A percentile compares a stretch with the other conserved stretches of the same genome.
These are phyloP conservation scores for Phocoena sinus DNA, from an alignment of 2,113 vertebrate species.

Conservation along the genomic window DNA sequence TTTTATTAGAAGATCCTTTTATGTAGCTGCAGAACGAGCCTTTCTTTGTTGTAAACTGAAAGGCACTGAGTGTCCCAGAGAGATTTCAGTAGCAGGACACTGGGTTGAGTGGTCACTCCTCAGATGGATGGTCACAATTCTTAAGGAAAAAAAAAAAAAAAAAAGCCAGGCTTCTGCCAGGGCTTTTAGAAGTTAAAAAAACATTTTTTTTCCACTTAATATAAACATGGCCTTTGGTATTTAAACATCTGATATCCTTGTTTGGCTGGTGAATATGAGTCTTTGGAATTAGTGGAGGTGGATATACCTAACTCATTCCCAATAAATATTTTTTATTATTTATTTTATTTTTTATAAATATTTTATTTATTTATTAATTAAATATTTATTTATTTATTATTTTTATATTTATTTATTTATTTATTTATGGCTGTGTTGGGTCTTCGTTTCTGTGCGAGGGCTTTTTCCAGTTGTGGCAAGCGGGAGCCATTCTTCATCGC, in stretches of 20 bases:
- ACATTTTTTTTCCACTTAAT: not conserved
- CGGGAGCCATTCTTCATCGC: no score
- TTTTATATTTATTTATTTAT: no score
- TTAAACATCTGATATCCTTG: slow-evolving; percentile 14
- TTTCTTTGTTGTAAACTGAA: slow-evolving; percentile 63
- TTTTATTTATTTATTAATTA: no score
- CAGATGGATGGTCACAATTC: slow-evolving; percentile 29
- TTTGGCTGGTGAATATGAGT: not conserved
- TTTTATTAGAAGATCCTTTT: slow-evolving; percentile 64
- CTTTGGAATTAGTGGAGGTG: not conserved
- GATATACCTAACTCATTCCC: not conserved
- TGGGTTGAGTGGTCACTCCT: not conserved
- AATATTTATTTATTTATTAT: no score
- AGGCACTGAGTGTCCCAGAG: slow-evolving; percentile 46
- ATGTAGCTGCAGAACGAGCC: slow-evolving; percentile 19
- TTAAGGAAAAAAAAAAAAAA: not conserved
- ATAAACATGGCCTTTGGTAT: slow-evolving; percentile 22
- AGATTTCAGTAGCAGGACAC: slow-evolving; percentile 44
- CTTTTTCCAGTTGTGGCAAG: no score
- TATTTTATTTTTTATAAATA: no score
- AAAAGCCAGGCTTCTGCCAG: not conserved
- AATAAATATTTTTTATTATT: not conserved
- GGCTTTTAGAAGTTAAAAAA: slow-evolving; percentile 26
- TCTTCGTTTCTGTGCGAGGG: no score
- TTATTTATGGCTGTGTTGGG: no score